Evolutionary conservation across 2,797 vertebrate species (phyloP).

Genomic region (Podargus strigoides): DNA sequence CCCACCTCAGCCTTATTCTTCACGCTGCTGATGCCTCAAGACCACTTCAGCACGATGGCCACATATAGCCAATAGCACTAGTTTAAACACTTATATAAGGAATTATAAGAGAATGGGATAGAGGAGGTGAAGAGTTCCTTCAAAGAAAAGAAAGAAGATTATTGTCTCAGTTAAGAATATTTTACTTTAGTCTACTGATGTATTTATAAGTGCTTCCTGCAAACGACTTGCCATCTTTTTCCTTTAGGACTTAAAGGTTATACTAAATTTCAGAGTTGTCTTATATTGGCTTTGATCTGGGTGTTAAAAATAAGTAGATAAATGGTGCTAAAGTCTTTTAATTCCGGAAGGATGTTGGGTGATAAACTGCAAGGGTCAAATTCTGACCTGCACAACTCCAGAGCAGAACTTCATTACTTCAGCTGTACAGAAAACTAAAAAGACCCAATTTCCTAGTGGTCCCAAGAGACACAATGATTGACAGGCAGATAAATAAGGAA

Average conservation of each 20-base stretch:
- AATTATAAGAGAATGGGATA: not conserved
- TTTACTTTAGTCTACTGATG: not conserved
- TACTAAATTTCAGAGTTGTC: not conserved
- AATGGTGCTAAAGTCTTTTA: not conserved
- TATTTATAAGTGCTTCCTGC: not conserved
- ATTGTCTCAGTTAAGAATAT: not conserved
- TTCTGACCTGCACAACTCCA: not conserved
- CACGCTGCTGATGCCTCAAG: fast-evolving
- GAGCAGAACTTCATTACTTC: slow-evolving; percentile 15
- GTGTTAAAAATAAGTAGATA: slow-evolving; percentile 40
- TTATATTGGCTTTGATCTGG: not conserved
- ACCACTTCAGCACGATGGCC: not conserved
- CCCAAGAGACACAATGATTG: not conserved
- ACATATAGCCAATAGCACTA: not conserved
- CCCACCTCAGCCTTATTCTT: not conserved
- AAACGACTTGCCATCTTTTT: not conserved
- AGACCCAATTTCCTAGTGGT: not conserved
- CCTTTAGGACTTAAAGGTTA: not conserved
- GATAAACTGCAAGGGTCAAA: slow-evolving; percentile 39
- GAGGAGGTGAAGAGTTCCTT: not conserved
- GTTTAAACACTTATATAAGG: not conserved
- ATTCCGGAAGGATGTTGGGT: not conserved
- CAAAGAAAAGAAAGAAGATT: not conserved
- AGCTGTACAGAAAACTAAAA: slow-evolving; percentile 6
- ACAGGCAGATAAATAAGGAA: slow-evolving; percentile 27